Conservation (phyloP, 2,797 vertebrate genomes). For the Chrysocyon brachyurus region DNA sequence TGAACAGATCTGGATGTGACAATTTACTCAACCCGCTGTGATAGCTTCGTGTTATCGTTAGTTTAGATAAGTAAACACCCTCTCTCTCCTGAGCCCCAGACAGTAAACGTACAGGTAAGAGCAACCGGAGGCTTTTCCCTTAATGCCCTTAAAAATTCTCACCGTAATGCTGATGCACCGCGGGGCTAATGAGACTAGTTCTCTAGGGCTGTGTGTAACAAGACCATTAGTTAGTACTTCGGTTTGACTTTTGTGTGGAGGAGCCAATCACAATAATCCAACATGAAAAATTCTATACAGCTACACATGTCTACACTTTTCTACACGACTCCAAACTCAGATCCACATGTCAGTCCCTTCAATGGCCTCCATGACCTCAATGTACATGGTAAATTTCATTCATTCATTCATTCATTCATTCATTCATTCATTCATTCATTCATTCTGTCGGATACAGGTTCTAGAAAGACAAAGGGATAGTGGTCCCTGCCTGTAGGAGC, state of each 20-base stretch:
- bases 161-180: rapidly evolving
- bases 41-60: neutral
- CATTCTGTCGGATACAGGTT: neutral
- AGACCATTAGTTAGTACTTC: neutral
- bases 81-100: neutral
- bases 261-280: neutral
- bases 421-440: neutral
- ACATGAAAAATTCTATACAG: neutral
- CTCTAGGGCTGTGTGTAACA: neutral
- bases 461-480: neutral
- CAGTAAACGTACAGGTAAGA: neutral
- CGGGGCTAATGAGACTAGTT: neutral
- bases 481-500: neutral
- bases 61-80: neutral
- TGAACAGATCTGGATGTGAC: neutral
- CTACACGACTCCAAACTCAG: no score
- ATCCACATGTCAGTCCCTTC: neutral
- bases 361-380: rapidly evolving
- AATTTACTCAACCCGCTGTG: neutral
- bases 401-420: neutral
- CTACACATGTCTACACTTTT: neutral
- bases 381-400: rapidly evolving
- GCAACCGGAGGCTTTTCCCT: rapidly evolving
- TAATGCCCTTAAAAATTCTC: neutral
- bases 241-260: neutral